Evolutionary conservation across 1,140 invertebrate genomes (phyloP), one percentile per base, ranked within the genome.

Genomic region (Hycleus phaleratus): DNA sequence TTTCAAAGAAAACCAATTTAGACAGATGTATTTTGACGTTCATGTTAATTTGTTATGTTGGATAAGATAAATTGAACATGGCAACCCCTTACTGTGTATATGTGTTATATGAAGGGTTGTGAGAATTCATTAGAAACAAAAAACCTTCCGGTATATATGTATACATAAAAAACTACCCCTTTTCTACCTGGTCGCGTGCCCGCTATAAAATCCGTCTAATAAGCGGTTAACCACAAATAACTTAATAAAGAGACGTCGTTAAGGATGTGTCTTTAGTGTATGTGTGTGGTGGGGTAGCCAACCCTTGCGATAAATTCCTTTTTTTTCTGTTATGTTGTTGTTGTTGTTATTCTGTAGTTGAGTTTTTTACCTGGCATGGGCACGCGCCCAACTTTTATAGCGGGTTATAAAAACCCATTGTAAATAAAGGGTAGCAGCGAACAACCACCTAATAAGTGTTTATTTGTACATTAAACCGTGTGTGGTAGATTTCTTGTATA

Each of bases 221-320:
- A 67, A 66, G 66, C 64, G 66, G 68, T 69, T 69, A 68, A 69
- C 66, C 66, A 62, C 66, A 62, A 67, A 69, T 69, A 66, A 69
- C 66, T 69, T 69, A 69, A 69, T 69, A 69, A 69, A 68, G 32
- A 32, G 32, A 32, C 7, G 32, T 32, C 2, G 32, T 32, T 32
- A 32, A 32, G 32, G 32, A 32, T 32, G 32, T 32, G 56, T 59
- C 62, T 62, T 57, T 54, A 60, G 26, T 58, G 59, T 59, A 63
- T 66, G 56, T 63, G 60, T 63, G 32, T 32, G 32, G 32, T 61
- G 54, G 45, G 43, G 50, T 47, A 52, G 60, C 58, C 56, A 65
- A 65, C 65, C 61, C 63, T 63, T 62, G 46, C 56, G 46, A 47
- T 58, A 52, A 63, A 50, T 46, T 12, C 56, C 55, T 61, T 67